Evolutionary conservation across 2,113 vertebrate genomes (phyloP), one percentile per base, ranked within the genome.

Genomic region (Hippolais icterina): DNA sequence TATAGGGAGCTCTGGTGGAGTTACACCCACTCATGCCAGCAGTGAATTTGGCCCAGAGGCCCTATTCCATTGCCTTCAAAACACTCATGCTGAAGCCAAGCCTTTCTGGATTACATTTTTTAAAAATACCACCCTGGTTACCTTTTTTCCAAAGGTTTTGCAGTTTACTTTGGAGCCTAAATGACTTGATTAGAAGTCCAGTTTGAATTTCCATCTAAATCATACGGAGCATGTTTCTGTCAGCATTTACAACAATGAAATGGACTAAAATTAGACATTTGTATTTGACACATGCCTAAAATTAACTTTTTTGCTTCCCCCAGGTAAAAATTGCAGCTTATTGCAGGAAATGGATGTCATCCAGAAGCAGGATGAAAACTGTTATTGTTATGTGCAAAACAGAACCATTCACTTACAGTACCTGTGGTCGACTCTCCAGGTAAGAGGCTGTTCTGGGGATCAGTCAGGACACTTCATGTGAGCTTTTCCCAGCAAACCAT

Each of bases 401-500:
- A 89, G 90, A 86, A 97, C 88, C 15, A 9, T 97, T 42, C 65
- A 85, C 47, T 95, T 98, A 64, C 97, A 95, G 46, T 96, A 97
- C 35, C 1, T 97, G 24, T 98, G 98, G 98, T 98, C 98, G 0
- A 97, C 97, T 49, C 21, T 98, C 16, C 96, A 97, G 97, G 98
- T 98, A 91, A 98, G 93, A 47, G 11, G 39, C 64, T 6, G 1
- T 18, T 47, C 54, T 37, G 60, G 93, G 46, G 46, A 52, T 84
- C 49, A 21, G 37, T 54, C 47, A 90, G 1, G 3, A 9, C 9
- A 1, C 47, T 33, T 39, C 56, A 14, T 1, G 2, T 13, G 21
- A 74, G 25, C 47, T 54, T 54, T 16, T 33, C 13, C 24, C 61
- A 87, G 47, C 16, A 24, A 57, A 47, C 35, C 9, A 4, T 29